Evolutionary conservation across 1,140 invertebrate species (phyloP).

Genomic region (Papilio machaon): DNA sequence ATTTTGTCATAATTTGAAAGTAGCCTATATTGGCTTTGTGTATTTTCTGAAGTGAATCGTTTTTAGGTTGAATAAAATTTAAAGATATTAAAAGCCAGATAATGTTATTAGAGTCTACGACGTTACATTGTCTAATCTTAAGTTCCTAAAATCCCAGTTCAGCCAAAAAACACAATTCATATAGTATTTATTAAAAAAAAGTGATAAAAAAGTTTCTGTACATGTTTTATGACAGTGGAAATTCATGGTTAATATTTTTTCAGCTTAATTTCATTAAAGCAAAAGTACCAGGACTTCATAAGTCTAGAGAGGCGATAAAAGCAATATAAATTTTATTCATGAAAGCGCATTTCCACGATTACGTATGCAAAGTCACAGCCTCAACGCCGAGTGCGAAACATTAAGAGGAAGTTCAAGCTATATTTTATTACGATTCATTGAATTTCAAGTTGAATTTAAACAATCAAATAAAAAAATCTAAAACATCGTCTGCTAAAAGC

Average conservation of each 20-base stretch:
- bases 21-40: neutral
- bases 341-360: conserved; percentile 3
- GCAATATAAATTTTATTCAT: neutral
- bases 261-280: neutral
- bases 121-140: neutral
- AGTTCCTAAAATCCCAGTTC: too few species aligned
- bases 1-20: neutral
- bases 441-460: neutral
- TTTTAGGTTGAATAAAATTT: neutral
- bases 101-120: too few species aligned
- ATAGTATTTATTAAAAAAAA: too few species aligned
- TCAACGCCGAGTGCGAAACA: neutral
- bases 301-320: neutral
- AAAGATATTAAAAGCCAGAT: too few species aligned
- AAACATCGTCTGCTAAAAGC: neutral
- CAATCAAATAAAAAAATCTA: neutral
- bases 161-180: too few species aligned
- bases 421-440: neutral
- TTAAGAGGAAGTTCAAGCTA: neutral
- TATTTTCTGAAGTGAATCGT: neutral
- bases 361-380: neutral
- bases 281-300: neutral
- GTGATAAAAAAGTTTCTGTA: neutral
- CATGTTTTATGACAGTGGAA: too few species aligned
- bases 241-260: neutral